These are phyloP conservation scores for Paratilapia polleni DNA, from an alignment of 2,113 vertebrate species.

Conservation along the genomic window DNA sequence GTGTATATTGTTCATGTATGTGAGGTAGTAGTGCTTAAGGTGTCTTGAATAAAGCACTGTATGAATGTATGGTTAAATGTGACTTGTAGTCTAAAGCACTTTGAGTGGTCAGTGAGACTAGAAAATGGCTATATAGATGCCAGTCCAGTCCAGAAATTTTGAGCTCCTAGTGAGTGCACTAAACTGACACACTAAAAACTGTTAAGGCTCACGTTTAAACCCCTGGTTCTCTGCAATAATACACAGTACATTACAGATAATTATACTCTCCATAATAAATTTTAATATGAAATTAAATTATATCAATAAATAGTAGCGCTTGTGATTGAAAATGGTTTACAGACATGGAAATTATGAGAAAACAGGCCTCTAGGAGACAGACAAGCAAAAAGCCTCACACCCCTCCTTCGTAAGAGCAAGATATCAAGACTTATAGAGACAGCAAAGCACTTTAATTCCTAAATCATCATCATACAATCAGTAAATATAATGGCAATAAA, in stretches of 20 bases:
- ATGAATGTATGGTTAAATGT: not conserved
- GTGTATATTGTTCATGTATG: not conserved
- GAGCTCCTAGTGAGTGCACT: too few species aligned
- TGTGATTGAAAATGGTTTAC: not conserved
- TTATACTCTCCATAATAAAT: not conserved
- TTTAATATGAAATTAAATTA: not conserved
- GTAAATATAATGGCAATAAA: not conserved
- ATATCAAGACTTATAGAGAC: not conserved
- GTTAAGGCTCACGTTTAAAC: not conserved
- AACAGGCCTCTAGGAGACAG: not conserved
- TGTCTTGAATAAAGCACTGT: not conserved
- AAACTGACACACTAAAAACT: not conserved
- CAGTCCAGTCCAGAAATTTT: too few species aligned
- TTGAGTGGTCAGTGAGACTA: not conserved
- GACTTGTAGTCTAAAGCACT: not conserved
- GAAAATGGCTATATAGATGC: too few species aligned
- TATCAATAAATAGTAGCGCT: not conserved
- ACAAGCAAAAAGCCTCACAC: not conserved
- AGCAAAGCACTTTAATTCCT: not conserved
- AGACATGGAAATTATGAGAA: not conserved
- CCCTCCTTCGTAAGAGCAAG: not conserved
- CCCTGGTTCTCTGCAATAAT: not conserved
- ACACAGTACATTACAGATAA: not conserved
- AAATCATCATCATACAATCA: not conserved
- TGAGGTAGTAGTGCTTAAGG: not conserved